Evolutionary conservation across 2,888 invertebrate species (phyloP).

Genomic region (Parochlus steinenii): DNA sequence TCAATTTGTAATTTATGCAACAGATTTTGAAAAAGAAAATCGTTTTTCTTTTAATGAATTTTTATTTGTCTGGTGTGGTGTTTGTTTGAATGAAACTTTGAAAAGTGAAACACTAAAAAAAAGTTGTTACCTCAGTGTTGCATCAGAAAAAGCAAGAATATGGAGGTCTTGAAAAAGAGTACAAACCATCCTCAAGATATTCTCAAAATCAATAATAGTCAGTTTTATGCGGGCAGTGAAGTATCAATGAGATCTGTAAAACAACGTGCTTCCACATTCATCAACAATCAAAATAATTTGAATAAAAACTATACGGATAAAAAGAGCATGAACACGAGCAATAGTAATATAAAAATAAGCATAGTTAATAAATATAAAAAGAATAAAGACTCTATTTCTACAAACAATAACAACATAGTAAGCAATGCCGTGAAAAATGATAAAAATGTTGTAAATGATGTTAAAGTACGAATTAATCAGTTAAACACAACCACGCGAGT

Average conservation of each 20-base stretch:
- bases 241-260: constrained; percentile 9
- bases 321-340: constrained; percentile 1
- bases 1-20: no score
- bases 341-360: constrained; percentile 10
- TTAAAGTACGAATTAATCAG: constrained; percentile 11
- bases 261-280: constrained; percentile 10
- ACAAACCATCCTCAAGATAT: constrained; percentile 9
- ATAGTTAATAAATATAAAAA: constrained; percentile 10
- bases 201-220: constrained; percentile 8
- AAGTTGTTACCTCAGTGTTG: neutral
- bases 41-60: no score
- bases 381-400: constrained; percentile 4
- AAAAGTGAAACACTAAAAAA: constrained; percentile 1
- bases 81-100: no score
- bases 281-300: constrained; percentile 8
- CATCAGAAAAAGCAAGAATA: no score
- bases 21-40: no score
- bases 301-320: constrained; percentile 2
- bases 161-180: constrained; percentile 10
- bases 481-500: constrained; percentile 7
- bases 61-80: no score
- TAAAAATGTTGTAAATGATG: constrained; percentile 1
- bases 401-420: constrained; percentile 2
- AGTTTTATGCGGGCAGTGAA: constrained; percentile 10
- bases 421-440: neutral